A percentile compares a stretch with the other conserved stretches of the same genome.
These are phyloP conservation scores for Regulus satrapa DNA, from an alignment of 2,113 vertebrate species.

Conservation along the genomic window DNA sequence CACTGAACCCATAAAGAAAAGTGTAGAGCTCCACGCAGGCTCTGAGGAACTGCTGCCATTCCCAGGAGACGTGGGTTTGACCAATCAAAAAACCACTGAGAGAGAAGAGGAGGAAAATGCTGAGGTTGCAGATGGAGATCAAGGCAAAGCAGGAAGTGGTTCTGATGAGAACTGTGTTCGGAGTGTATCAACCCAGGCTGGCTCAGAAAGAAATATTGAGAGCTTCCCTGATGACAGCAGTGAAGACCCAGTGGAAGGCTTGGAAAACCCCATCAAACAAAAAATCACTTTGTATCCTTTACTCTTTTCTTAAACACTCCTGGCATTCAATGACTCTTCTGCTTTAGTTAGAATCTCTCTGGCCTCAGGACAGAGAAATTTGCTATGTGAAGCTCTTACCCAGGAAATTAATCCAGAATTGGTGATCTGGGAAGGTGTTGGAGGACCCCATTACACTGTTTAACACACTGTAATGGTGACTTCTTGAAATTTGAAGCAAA, in stretches of 20 bases:
- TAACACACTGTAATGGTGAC: rapidly evolving
- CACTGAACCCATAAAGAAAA: not conserved
- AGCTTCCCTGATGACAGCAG: not conserved
- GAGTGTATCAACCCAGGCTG: not conserved
- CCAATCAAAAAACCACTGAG: not conserved
- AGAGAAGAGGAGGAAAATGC: not conserved
- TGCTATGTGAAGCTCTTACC: not conserved
- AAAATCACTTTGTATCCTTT: constrained; percentile 82
- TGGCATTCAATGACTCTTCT: not conserved
- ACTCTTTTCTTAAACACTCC: not conserved
- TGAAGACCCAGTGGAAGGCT: not conserved
- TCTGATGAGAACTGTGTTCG: not conserved
- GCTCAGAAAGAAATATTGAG: not conserved
- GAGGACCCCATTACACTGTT: not conserved
- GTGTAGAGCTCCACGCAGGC: rapidly evolving
- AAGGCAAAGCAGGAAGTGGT: not conserved
- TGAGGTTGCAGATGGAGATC: not conserved
- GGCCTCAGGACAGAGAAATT: not conserved
- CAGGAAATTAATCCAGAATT: not conserved
- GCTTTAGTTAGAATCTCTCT: not conserved
- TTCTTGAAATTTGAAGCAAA: not conserved
- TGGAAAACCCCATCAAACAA: not conserved
- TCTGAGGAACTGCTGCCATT: not conserved
- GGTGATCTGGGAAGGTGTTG: not conserved
- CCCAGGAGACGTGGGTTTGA: not conserved